Evolutionary conservation across 1,140 invertebrate species (phyloP), one percentile per base, ranked within the genome.

Genomic region (Euura saliciscinereae): DNA sequence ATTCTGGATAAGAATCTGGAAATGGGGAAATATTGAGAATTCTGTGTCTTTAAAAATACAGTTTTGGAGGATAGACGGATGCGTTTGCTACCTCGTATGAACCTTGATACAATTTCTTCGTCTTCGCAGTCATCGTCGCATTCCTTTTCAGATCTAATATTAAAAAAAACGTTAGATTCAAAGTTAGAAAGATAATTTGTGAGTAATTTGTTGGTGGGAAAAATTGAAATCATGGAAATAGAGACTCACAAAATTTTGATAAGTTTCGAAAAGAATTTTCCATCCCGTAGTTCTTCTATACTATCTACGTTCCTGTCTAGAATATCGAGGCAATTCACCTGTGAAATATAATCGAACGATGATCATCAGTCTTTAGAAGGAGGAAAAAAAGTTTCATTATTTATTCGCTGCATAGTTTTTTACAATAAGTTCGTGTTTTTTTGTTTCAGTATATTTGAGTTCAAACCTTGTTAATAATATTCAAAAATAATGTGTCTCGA

Each of bases 1-100:
- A 85, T 44, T 83, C 75, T 43, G 86, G 86, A 81, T 86, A 88
- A 76, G 87, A 81, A 70, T 82, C 81, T 82, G 64, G 3, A 75
- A 75, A 73, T 72, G 66, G 8, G 66, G 8, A 28, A 67, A 13
- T 67, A 45, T 65, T 51, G 28, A 28, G 28, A 28, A 28, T 45
- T 51, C 10, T 42, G 71, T 66, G 66, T 65, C 71, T 64, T 69
- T 11, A 51, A 42, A 65, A 66, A 59, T 28, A 71, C 43, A 69
- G 8, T 46, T 6, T 10, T 6, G 28, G 4, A 65, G 6, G n/a
- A 1, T 66, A 72, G 43, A n/a, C 6, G 4, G 2, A 28, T 66
- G 13, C 10, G 45, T 43, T 51, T 71, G 43, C 46, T n/a, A 75
- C 1, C 68, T 69, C 45, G 43, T 8, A 69, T 69, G 71, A 74